Percentiles rank a stretch among this genome's conserved stretches.
phyloP scores from a whole-genome alignment of 1,140 invertebrate genomes.

The Drosophila rhopaloa region DNA sequence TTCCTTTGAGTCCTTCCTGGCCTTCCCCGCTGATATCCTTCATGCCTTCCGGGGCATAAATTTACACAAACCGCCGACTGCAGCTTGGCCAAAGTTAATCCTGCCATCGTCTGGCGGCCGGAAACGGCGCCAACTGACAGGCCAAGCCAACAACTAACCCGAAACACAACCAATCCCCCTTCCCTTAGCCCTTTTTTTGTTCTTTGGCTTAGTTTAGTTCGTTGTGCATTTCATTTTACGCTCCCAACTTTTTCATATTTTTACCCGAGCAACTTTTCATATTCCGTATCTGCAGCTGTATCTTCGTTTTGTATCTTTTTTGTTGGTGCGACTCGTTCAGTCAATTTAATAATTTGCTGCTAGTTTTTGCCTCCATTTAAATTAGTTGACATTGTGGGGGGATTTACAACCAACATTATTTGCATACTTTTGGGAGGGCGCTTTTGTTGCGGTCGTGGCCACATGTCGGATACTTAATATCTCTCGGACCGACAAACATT shows the following conservation, averaged over 20 bases:
- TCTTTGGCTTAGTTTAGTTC: constrained; percentile 3
- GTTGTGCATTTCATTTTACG: constrained; percentile 54
- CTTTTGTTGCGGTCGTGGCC: constrained; percentile 28
- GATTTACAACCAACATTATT: constrained; percentile 31
- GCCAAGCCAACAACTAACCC: constrained; percentile 57
- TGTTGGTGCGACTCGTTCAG: constrained; percentile 40
- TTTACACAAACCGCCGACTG: constrained; percentile 58
- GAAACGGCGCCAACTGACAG: constrained; percentile 69
- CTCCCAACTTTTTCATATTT: constrained; percentile 57
- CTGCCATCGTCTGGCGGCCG: constrained; percentile 60
- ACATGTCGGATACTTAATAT: constrained; percentile 62
- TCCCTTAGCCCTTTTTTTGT: constrained; percentile 12
- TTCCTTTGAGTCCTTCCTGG: constrained; percentile 26
- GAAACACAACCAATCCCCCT: constrained; percentile 47
- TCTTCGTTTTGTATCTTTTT: constrained; percentile 20
- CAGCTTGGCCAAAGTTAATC: constrained; percentile 66
- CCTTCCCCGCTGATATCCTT: constrained; percentile 63
- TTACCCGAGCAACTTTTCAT: constrained; percentile 38
- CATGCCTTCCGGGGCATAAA: constrained; percentile 72
- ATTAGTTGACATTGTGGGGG: constrained; percentile 46
- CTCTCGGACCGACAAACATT: constrained; percentile 13
- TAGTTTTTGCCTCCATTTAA: constrained; percentile 23
- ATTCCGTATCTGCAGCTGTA: constrained; percentile 5
- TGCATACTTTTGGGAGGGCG: constrained; percentile 32
- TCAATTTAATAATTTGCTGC: constrained; percentile 72